These are phyloP conservation scores for Eledone cirrhosa DNA, from an alignment of 2,888 invertebrate genomes.

Conservation along the genomic window DNA sequence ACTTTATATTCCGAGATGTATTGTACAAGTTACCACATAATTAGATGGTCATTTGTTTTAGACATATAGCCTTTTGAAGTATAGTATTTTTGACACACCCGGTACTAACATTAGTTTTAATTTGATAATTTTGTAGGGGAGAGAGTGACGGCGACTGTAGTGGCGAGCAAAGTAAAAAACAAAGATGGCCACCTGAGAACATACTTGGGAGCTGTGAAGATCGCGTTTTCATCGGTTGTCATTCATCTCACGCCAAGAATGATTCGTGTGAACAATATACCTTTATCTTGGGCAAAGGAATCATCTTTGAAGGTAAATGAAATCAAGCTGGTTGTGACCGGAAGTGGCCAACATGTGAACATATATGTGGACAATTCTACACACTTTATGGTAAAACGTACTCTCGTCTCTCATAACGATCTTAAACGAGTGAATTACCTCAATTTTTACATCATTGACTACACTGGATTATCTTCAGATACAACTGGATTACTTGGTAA, in stretches of 20 bases:
- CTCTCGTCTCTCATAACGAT: background rate
- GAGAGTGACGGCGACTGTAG: background rate
- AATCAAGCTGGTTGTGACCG: background rate
- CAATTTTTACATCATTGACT: slow-evolving; percentile 17
- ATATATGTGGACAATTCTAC: background rate
- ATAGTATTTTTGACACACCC: too few relatives aligned
- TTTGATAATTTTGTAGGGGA: background rate
- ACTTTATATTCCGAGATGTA: too few relatives aligned
- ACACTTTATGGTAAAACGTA: background rate
- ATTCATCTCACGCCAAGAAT: background rate
- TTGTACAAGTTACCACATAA: too few relatives aligned
- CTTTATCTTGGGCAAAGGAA: background rate
- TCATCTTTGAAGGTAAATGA: background rate
- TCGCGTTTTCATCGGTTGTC: background rate
- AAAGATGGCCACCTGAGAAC: slow-evolving; percentile 12
- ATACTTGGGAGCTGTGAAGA: slow-evolving; percentile 1
- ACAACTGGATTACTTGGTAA: slow-evolving; percentile 14
- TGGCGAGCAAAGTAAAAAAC: background rate
- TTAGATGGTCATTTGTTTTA: too few relatives aligned
- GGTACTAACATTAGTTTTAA: too few relatives aligned
- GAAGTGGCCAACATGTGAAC: background rate
- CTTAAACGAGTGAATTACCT: background rate
- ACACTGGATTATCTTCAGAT: background rate
- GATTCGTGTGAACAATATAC: background rate
- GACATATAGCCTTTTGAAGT: too few relatives aligned